These are phyloP conservation scores for Pangasianodon hypophthalmus DNA, from an alignment of 2,113 vertebrate species.

Conservation along the genomic window DNA sequence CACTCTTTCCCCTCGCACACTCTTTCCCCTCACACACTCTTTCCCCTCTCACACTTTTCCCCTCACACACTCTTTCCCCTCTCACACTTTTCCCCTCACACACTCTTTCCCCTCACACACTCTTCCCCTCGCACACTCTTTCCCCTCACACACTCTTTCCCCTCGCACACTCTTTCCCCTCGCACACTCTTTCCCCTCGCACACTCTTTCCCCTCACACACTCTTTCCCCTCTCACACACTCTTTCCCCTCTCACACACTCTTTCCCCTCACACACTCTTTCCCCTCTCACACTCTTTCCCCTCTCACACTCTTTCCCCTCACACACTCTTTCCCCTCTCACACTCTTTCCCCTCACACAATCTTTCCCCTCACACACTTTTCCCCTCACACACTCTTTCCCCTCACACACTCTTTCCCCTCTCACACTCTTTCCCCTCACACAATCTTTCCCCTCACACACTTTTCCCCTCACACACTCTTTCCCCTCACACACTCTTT, in stretches of 20 bases:
- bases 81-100: not conserved
- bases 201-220: not conserved
- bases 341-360: not conserved
- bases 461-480: not conserved
- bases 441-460: not conserved
- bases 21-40: too few relatives aligned
- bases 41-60: not conserved
- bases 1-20: too few relatives aligned
- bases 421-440: not conserved
- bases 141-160: not conserved
- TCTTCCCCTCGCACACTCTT: not conserved
- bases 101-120: not conserved
- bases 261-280: not conserved
- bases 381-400: not conserved
- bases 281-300: not conserved
- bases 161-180: not conserved
- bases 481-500: too few relatives aligned
- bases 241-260: not conserved
- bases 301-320: too few relatives aligned
- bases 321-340: not conserved
- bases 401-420: not conserved
- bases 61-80: not conserved
- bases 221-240: not conserved
- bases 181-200: too few relatives aligned
- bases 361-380: not conserved